Percentiles rank a stretch among this genome's conserved stretches.
Evolutionary conservation across 2,888 invertebrate species (phyloP).

Genomic region (Agrypnus murinus): DNA sequence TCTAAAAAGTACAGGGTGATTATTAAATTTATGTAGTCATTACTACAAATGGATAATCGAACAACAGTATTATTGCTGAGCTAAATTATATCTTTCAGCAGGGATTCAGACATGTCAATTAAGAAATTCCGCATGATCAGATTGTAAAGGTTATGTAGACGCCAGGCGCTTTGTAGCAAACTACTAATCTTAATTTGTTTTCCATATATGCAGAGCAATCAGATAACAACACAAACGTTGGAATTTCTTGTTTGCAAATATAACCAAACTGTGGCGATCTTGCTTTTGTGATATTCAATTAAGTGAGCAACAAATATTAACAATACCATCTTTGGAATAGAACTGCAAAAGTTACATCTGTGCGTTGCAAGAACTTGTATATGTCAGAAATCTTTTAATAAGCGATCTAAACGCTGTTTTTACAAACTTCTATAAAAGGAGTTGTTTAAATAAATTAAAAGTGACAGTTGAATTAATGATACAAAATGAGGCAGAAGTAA

Average conservation of each 20-base stretch:
- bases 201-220: conserved; percentile 45
- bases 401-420: too few relatives aligned
- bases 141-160: conserved; percentile 44
- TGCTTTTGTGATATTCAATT: conserved; percentile 1
- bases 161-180: conserved; percentile 50
- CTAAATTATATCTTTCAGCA: conserved; percentile 20
- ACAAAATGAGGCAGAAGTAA: too few relatives aligned
- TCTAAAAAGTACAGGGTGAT: too few relatives aligned
- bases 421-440: too few relatives aligned
- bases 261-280: conserved; percentile 10
- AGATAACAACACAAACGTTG: conserved; percentile 27
- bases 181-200: conserved; percentile 42
- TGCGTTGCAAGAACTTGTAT: too few relatives aligned
- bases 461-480: too few relatives aligned
- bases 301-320: neutral
- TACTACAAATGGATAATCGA: too few relatives aligned
- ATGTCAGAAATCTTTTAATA: too few relatives aligned
- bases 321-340: neutral
- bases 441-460: too few relatives aligned
- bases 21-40: too few relatives aligned
- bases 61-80: conserved; percentile 5
- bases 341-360: too few relatives aligned
- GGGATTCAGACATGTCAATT: conserved; percentile 54
- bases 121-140: conserved; percentile 53
- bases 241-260: conserved; percentile 17